Evolutionary conservation across 1,140 invertebrate species (phyloP).

Genomic region (Sinonovacula constricta): DNA sequence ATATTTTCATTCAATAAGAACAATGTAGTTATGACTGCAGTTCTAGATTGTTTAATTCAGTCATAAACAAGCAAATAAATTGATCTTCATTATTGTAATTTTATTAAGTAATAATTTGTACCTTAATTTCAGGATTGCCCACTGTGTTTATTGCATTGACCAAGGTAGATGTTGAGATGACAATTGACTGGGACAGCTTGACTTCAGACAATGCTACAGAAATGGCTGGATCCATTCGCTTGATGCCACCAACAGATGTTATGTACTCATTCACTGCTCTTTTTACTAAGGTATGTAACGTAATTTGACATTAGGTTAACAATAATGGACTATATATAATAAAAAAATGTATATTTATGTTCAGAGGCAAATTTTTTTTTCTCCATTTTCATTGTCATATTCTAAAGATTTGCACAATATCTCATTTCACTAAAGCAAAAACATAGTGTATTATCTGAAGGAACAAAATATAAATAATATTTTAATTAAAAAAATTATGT

Average conservation of each 20-base stretch:
- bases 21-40: too few relatives aligned
- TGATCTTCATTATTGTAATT: neutral
- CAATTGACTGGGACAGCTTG: conserved; percentile 24
- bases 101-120: neutral
- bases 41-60: neutral
- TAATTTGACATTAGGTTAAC: neutral
- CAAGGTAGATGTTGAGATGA: neutral
- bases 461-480: neutral
- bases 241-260: conserved; percentile 2
- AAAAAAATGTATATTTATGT: neutral
- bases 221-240: conserved; percentile 2
- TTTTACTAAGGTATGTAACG: conserved; percentile 35
- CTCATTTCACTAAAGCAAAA: neutral
- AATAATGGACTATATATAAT: neutral
- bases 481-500: neutral
- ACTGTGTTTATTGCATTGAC: conserved; percentile 36
- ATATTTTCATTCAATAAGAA: too few relatives aligned
- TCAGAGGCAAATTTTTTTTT: neutral
- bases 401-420: neutral
- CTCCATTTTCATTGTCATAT: neutral
- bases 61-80: neutral
- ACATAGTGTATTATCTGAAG: neutral
- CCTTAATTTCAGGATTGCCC: conserved; percentile 26
- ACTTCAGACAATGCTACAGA: conserved; percentile 22
- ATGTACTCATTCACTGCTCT: conserved; percentile 30